Evolutionary conservation across 2,888 invertebrate species (phyloP).

Genomic region (Dicranocentrus wangi): DNA sequence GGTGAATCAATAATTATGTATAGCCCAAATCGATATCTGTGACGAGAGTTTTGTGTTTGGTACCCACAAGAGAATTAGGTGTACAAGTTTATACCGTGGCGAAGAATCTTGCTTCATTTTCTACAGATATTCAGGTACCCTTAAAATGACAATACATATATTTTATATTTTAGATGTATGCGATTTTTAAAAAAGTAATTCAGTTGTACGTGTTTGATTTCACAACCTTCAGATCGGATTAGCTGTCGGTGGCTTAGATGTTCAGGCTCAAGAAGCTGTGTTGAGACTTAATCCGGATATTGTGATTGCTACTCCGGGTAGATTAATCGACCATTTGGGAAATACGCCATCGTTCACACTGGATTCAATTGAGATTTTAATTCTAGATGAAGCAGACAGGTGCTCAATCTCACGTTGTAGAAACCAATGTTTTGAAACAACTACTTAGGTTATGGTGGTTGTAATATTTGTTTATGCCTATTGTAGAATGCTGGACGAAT

Average conservation of each 20-base stretch:
- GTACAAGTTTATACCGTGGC: slow-evolving; percentile 98
- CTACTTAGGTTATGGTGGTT: background rate
- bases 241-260: slow-evolving; percentile 90
- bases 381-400: slow-evolving; percentile 86
- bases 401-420: slow-evolving; percentile 69
- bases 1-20: no score
- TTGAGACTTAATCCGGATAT: slow-evolving; percentile 93
- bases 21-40: slow-evolving; percentile 75
- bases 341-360: slow-evolving; percentile 95
- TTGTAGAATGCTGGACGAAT: slow-evolving; percentile 93
- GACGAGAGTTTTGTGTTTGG: slow-evolving; percentile 91
- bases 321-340: slow-evolving; percentile 96
- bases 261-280: slow-evolving; percentile 86
- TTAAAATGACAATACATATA: background rate
- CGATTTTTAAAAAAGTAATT: no score
- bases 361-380: slow-evolving; percentile 90
- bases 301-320: slow-evolving; percentile 98
- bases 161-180: background rate
- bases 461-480: no score
- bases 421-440: background rate
- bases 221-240: slow-evolving; percentile 82
- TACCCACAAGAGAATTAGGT: slow-evolving; percentile 97
- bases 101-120: slow-evolving; percentile 90
- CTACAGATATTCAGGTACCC: slow-evolving; percentile 76
- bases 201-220: slow-evolving; percentile 27